Percentiles rank a stretch among this genome's conserved stretches.
phyloP scores from a whole-genome alignment of 2,888 invertebrate species.

The Argyresthia goedartella region DNA sequence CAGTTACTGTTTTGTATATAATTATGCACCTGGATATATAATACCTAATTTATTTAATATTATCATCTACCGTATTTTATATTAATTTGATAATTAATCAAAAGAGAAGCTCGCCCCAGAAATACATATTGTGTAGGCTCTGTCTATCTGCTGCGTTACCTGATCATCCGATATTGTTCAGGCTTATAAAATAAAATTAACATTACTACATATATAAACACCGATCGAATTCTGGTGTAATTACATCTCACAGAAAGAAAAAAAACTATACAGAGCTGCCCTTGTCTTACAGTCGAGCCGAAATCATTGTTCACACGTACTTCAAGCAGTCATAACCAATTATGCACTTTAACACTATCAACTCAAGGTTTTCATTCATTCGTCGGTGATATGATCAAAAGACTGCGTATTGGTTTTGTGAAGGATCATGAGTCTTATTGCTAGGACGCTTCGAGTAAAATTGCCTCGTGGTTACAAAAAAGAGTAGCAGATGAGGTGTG shows the following conservation, averaged over 20 bases:
- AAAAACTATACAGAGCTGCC: conserved; percentile 3
- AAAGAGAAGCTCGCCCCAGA: too few relatives aligned
- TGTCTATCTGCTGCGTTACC: too few relatives aligned
- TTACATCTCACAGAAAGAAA: neutral
- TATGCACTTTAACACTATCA: neutral
- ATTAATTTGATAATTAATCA: too few relatives aligned
- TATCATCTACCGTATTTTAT: too few relatives aligned
- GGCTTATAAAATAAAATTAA: neutral
- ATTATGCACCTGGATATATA: too few relatives aligned
- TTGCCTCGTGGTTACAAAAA: conserved; percentile 19
- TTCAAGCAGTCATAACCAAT: neutral
- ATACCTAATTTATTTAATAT: neutral
- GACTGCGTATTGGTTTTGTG: conserved; percentile 18
- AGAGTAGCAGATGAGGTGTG: conserved; percentile 23
- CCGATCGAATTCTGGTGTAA: too few relatives aligned
- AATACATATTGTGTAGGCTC: too few relatives aligned
- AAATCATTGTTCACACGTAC: conserved; percentile 3
- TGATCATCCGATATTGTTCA: too few relatives aligned
- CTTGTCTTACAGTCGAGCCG: conserved; percentile 3
- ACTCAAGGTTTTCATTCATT: neutral
- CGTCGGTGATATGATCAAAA: conserved; percentile 11
- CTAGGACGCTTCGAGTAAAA: conserved; percentile 21
- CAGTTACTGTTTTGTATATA: too few relatives aligned
- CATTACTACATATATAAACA: neutral
- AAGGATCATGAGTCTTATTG: conserved; percentile 30